phyloP scores from a whole-genome alignment of 2,888 invertebrate species.

The Fabriciana adippe region DNA sequence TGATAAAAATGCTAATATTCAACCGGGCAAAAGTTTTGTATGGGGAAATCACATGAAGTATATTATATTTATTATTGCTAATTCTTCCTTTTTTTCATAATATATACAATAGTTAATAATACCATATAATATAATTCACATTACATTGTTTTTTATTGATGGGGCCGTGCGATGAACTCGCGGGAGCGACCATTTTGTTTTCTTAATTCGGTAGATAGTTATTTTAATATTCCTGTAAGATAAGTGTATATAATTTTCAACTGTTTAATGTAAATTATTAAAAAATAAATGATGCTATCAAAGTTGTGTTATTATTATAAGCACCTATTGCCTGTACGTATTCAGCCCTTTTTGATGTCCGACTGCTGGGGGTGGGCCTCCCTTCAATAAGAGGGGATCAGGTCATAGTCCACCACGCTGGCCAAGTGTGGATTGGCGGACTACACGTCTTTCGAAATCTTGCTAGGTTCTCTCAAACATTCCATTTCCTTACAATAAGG shows the following conservation, averaged over 20 bases:
- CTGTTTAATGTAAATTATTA: constrained; percentile 68
- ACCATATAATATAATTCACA: background rate
- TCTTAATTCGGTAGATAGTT: constrained; percentile 43
- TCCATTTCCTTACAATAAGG: no score
- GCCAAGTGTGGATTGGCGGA: no score
- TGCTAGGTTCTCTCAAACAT: no score
- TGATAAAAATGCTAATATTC: no score
- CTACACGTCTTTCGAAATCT: no score
- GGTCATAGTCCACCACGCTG: no score
- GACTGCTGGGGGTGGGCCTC: background rate
- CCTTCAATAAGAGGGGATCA: no score
- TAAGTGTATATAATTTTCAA: constrained; percentile 70
- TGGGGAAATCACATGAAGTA: no score
- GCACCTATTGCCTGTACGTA: background rate
- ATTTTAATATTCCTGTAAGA: constrained; percentile 67
- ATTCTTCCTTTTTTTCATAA: no score
- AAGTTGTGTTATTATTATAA: background rate
- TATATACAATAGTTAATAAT: no score
- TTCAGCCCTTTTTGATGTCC: background rate
- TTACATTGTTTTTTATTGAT: background rate
- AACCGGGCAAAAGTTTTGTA: no score
- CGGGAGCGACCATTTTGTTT: constrained; percentile 6
- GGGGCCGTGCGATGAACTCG: background rate
- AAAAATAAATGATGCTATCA: constrained; percentile 56
- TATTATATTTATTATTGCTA: no score